These are phyloP conservation scores for Ifrita kowaldi DNA, from an alignment of 2,113 vertebrate species.

Conservation along the genomic window DNA sequence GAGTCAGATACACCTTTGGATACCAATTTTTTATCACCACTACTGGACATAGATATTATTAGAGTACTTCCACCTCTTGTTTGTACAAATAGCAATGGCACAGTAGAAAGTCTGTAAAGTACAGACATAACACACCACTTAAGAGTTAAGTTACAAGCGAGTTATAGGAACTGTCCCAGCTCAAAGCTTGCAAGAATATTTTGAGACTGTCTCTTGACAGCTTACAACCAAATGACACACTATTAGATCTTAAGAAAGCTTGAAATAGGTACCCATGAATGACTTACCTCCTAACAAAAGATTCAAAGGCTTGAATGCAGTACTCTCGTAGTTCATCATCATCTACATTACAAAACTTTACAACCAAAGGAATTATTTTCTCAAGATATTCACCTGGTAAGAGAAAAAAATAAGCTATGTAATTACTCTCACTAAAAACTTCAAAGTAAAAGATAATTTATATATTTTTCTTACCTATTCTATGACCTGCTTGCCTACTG, in stretches of 20 bases:
- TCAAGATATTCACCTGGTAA: slow-evolving; percentile 92
- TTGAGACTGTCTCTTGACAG: background rate
- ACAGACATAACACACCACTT: background rate
- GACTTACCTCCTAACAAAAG: slow-evolving; percentile 91
- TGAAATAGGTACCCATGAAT: background rate
- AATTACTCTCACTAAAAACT: background rate
- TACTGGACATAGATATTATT: background rate
- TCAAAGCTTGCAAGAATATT: background rate
- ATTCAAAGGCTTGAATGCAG: slow-evolving; percentile 99
- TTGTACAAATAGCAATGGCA: background rate
- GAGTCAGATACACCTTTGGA: background rate
- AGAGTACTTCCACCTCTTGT: background rate
- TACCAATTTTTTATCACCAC: background rate
- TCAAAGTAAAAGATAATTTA: background rate
- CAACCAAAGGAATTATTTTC: slow-evolving; percentile 98
- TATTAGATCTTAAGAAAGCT: background rate
- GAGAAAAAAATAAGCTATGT: background rate
- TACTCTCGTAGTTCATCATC: slow-evolving; percentile 96
- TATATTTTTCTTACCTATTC: slow-evolving; percentile 86
- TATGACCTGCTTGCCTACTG: slow-evolving; percentile 96
- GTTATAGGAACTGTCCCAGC: background rate
- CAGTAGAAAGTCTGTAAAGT: background rate
- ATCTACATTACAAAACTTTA: slow-evolving; percentile 98
- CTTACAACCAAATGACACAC: background rate
- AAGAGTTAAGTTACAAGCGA: background rate